Base-by-base conservation (phyloP, 2,888 invertebrate species). In the Cylloceria caligata region DNA sequence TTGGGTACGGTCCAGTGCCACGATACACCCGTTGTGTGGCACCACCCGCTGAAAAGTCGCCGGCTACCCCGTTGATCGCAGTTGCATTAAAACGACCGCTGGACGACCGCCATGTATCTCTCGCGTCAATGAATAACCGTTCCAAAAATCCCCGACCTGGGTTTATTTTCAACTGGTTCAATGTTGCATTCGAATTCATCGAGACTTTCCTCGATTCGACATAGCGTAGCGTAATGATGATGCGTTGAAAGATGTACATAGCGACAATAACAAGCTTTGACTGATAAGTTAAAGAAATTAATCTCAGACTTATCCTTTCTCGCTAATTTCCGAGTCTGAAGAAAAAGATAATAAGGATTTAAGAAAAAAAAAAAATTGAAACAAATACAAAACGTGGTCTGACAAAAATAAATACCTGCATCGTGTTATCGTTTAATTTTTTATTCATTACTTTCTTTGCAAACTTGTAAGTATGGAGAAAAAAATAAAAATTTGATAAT, bases 141-240 rank as follows among this genome's bases (percentile, higher is more conserved):
- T 82, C 79, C 65, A n/a, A 64, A 73, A 76, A 79, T 82, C 57
- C 81, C 77, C 80, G 81, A 85, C 81, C 84, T 85, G 83, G 81
- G 83, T 75, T 80, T 83, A 85, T 84, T 83, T 49, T 34, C 73
- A 52, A 77, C 72, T 64, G 73, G 45, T 71, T 57, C 67, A 64
- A 60, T 57, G 45, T 57, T 65, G 52, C 47, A 52, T 34, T 47
- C 27, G 30, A 13, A 21, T 65, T 27, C 19, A 47, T 52, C 11
- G 49, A 30, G 3, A 30, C 30, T 30, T 30, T 30, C 3, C 30
- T 4, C 30, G 30, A 30, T 30, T 30, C 5, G 49, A 52, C 9
- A 52, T 21, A 1, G 4, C 9, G 21, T 11, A 24, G 2, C 3
- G 49, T 1, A 19, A 6, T 4, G 5, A 19, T 7, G 0, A 24